These are phyloP conservation scores for Creontiades dilutus DNA, from an alignment of 2,888 invertebrate genomes.

Conservation along the genomic window DNA sequence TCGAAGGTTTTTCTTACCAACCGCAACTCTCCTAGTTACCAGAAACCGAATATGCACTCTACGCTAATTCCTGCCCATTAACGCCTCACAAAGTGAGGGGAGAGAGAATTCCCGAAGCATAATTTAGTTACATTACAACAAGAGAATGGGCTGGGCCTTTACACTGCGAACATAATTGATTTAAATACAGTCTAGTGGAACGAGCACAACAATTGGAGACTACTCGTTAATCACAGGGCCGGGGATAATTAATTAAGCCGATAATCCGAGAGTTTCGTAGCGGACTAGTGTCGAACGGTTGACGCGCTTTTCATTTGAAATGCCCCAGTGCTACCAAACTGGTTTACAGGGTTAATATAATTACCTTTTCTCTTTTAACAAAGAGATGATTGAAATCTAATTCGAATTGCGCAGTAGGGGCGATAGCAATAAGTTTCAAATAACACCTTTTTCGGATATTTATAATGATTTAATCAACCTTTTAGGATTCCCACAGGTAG, in stretches of 20 bases:
- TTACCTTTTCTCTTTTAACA: neutral
- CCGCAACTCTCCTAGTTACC: constrained; percentile 3
- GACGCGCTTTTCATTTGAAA: constrained; percentile 42
- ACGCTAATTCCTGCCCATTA: constrained; percentile 39
- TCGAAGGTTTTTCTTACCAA: neutral
- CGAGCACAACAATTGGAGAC: constrained; percentile 66
- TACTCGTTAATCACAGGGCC: constrained; percentile 71
- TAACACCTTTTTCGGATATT: no score
- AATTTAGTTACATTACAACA: constrained; percentile 50
- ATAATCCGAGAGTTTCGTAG: constrained; percentile 60
- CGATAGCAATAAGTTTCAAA: no score
- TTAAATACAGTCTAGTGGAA: constrained; percentile 67
- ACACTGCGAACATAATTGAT: constrained; percentile 65
- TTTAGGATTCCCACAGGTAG: neutral
- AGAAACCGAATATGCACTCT: constrained; percentile 19
- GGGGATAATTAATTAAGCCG: constrained; percentile 64
- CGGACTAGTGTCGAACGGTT: constrained; percentile 53
- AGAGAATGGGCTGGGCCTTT: constrained; percentile 1
- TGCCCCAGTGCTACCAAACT: neutral
- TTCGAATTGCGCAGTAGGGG: no score
- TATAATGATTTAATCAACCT: no score
- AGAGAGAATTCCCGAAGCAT: constrained; percentile 41
- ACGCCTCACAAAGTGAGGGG: neutral
- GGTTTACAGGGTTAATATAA: constrained; percentile 45
- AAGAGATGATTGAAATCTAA: neutral